Base-by-base conservation (phyloP, 2,113 vertebrate species). In the Ascaphus truei region DNA sequence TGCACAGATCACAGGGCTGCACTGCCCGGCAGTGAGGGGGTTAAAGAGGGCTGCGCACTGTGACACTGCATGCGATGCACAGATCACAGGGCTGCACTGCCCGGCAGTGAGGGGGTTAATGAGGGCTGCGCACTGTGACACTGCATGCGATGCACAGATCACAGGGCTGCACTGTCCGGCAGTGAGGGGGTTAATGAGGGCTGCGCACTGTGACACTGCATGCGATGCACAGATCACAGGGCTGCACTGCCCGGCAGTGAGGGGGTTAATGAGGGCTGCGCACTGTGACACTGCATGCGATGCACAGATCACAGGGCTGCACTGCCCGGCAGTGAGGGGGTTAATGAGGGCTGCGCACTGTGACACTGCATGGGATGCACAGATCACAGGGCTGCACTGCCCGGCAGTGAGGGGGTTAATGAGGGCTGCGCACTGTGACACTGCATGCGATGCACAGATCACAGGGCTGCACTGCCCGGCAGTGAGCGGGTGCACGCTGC, bases 21-120 rank as follows among this genome's bases (percentile, higher is more conserved):
- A n/a, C n/a, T 58, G 53, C 45, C 41, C 31, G 56, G 66, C 55
- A 69, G 25, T 37, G n/a, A n/a, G n/a, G n/a, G n/a, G n/a, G n/a
- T n/a, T n/a, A n/a, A n/a, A n/a, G n/a, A n/a, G n/a, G n/a, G n/a
- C n/a, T n/a, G n/a, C n/a, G n/a, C n/a, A n/a, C n/a, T n/a, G n/a
- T 23, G 57, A 36, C 22, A 15, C 52, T 20, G n/a, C n/a, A n/a
- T n/a, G n/a, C n/a, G 7, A 33, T 63, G 33, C 36, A 20, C 31
- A 6, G 39, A 3, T 43, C 15, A 13, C 15, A 13, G 39, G 18
- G 15, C 18, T 43, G n/a, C n/a, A n/a, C n/a, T n/a, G n/a, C n/a
- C 39, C 39, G 18, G 39, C 39, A 15, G 11, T 33, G 31, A 16
- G 18, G 39, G 39, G 18, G 39, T 5, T 56, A 9, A n/a, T 57